Conservation (phyloP, 2,888 invertebrate genomes). For the Thalpophila matura region DNA sequence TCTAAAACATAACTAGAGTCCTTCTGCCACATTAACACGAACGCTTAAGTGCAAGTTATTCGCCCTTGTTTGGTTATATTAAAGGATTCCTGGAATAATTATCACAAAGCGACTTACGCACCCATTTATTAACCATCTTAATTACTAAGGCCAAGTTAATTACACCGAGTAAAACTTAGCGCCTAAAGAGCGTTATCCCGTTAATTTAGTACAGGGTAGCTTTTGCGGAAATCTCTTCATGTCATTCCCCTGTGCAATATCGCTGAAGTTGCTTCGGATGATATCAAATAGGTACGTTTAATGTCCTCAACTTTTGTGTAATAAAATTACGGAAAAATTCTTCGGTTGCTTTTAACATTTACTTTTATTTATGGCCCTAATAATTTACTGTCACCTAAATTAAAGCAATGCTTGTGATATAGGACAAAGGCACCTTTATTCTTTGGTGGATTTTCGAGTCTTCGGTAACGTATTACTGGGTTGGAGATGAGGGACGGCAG, state of each 20-base stretch:
- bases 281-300: constrained; percentile 79
- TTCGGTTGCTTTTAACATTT: constrained; percentile 84
- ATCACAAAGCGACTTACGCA: constrained; percentile 88
- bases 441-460: constrained; percentile 72
- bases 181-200: constrained; percentile 85
- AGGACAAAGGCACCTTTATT: constrained; percentile 77
- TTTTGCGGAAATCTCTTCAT: constrained; percentile 82
- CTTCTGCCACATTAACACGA: constrained; percentile 79
- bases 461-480: constrained; percentile 54
- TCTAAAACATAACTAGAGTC: constrained; percentile 76
- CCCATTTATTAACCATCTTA: constrained; percentile 90
- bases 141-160: constrained; percentile 89
- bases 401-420: constrained; percentile 79
- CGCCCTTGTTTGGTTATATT: constrained; percentile 85
- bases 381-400: constrained; percentile 84
- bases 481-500: constrained; percentile 26
- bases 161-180: constrained; percentile 87
- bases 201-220: constrained; percentile 83
- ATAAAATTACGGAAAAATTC: constrained; percentile 87
- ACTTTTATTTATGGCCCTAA: constrained; percentile 85
- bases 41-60: constrained; percentile 78
- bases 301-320: constrained; percentile 83
- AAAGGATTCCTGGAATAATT: constrained; percentile 88
- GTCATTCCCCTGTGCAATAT: constrained; percentile 78
- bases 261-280: constrained; percentile 74